These are phyloP conservation scores for Rhynchopsitta pachyrhyncha DNA, from an alignment of 2,113 vertebrate genomes.

Conservation along the genomic window DNA sequence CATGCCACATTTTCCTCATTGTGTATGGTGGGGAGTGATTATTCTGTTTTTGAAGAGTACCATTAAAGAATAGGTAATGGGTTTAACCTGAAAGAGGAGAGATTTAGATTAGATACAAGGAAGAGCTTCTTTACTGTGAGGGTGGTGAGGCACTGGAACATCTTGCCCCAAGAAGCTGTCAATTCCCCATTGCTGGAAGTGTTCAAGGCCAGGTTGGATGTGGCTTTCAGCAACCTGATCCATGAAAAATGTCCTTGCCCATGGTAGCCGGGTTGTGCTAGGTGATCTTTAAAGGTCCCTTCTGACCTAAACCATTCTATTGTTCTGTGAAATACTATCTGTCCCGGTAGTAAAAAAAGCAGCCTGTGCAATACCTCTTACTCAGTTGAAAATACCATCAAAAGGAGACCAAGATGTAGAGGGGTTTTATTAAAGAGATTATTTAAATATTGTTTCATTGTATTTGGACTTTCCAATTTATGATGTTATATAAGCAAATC, in stretches of 20 bases:
- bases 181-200: neutral
- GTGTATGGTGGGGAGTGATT: neutral
- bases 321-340: neutral
- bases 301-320: neutral
- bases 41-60: neutral
- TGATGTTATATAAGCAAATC: neutral
- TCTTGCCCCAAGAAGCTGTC: neutral
- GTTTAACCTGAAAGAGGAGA: neutral
- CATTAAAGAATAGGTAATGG: neutral
- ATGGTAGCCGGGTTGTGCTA: neutral
- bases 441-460: neutral
- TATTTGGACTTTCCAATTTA: neutral
- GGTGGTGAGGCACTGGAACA: neutral
- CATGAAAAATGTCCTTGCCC: neutral
- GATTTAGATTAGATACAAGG: neutral
- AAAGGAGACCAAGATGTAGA: neutral
- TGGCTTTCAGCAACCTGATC: neutral
- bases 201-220: neutral
- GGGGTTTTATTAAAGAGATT: neutral
- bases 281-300: neutral
- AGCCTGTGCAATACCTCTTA: neutral
- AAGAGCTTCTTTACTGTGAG: neutral
- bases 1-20: neutral
- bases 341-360: neutral
- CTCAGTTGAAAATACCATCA: neutral